Base-by-base conservation (phyloP, 2,888 invertebrate species). In the Willowsia nigromaculata region DNA sequence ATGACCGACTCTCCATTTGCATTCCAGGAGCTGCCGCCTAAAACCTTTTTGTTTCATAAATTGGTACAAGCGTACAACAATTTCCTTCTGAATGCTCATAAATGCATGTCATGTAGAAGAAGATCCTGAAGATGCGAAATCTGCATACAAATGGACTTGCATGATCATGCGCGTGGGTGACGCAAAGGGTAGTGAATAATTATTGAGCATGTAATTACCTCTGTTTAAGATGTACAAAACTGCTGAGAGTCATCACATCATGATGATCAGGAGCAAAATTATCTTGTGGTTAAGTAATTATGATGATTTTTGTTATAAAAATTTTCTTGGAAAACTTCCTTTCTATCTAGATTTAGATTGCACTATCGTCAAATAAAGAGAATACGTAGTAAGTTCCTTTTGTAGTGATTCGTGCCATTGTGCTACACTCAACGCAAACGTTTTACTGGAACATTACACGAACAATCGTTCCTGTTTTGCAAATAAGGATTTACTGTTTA, bases 71-170 rank as follows among this genome's bases (percentile, higher is more conserved):
- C 3, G 9, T 13, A 33, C 1, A 22, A 22, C 22, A 37, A 22
- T 56, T 56, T 62, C n/a, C n/a, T n/a, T n/a, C n/a, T n/a, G n/a
- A n/a, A n/a, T 37, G 40, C 40, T 68, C 37, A 37, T 15, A 3
- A 68, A 68, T 68, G 37, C 68, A n/a, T 68, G 68, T 37, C 68
- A 68, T 37, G 37, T 68, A 5, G 11, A 68, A 33, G 68, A 37
- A 7, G n/a, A 11, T n/a, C n/a, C 33, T 33, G 33, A 65, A 33
- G 33, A 22, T 65, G 30, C 68, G 6, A 68, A 81, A 81, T 81
- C 81, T 81, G 81, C 81, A 81, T 81, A 81, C 59, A 81, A 81
- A 81, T 81, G 81, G 22, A 65, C 7, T 82, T 82, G 82, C 82
- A 65, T 62, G 62, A 43, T 27, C 47, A 43, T 11, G 18, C 27